Base-by-base conservation (phyloP, 2,113 vertebrate species). In the Antennarius striatus region DNA sequence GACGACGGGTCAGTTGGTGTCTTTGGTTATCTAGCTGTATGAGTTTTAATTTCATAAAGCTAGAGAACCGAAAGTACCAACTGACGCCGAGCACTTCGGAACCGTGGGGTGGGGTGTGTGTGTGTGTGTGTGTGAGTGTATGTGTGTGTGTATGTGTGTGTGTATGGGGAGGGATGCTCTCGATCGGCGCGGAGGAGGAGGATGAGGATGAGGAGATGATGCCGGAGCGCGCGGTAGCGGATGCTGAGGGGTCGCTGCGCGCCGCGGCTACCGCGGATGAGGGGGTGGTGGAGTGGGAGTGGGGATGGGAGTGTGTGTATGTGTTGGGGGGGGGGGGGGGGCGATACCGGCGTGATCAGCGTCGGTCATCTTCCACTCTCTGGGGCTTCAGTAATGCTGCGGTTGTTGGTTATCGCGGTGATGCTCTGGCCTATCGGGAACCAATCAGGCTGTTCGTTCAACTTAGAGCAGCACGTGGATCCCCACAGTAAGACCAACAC, bases 1-100 rank as follows among this genome's bases (percentile, higher is more conserved):
- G 82, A 87, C 85, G 67, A 88, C 86, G 93, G 94, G 91, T 78
- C 85, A 94, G 95, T 94, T 96, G 93, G 93, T 96, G 83, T 97
- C 96, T 97, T 97, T 97, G 96, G 96, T 97, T 97, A 96, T 96
- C 95, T 97, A 97, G 96, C 96, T 97, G 96, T 97, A 96, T 97
- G 96, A 97, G 96, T 96, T 94, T 95, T 95, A 94, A 95, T 95
- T 92, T 96, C 96, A 97, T 97, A 97, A 97, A 97, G 96, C 96
- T 97, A 96, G 96, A 96, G 94, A 96, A 96, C 96, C 96, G 96
- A 97, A 97, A 94, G 96, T 96, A 96, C 89, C 90, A 95, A 94
- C 94, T 93, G 80, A 14, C 86, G 83, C 92, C 75, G 86, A 79
- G 5, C 82, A 91, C 93, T 91, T 90, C 92, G 75, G 70, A 83